These are phyloP conservation scores for Masnerella sp. DNA, from an alignment of 2,888 invertebrate genomes.

Conservation along the genomic window DNA sequence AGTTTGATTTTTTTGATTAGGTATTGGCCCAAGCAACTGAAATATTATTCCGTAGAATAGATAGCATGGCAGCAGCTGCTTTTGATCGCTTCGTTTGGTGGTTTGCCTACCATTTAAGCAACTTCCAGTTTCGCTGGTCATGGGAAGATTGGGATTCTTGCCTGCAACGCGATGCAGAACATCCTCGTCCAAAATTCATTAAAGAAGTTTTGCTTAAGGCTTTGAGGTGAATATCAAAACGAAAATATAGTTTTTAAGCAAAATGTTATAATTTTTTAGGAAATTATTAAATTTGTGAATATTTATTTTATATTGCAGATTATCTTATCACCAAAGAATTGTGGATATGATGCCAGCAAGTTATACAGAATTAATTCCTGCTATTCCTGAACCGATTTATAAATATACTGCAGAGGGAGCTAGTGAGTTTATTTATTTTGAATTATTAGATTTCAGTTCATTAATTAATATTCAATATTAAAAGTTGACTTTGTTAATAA, in stretches of 20 bases:
- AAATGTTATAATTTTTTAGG: no score
- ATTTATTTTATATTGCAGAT: conserved; percentile 78
- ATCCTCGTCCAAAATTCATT: conserved; percentile 96
- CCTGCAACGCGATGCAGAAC: conserved; percentile 89
- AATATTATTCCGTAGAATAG: conserved; percentile 96
- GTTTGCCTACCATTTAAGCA: conserved; percentile 99
- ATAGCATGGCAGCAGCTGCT: conserved; percentile 97
- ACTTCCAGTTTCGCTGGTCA: conserved; percentile 99
- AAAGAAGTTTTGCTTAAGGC: conserved; percentile 94
- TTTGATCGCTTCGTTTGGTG: conserved; percentile 98
- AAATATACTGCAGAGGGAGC: conserved; percentile 95
- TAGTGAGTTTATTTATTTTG: conserved; percentile 80
- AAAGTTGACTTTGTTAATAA: no score
- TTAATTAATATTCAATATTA: conserved; percentile 5
- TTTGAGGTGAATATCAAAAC: conserved; percentile 83
- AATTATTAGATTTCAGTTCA: neutral
- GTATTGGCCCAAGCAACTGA: conserved; percentile 98
- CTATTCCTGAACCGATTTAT: conserved; percentile 90
- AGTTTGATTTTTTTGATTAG: conserved; percentile 68
- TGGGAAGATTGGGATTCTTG: conserved; percentile 98
- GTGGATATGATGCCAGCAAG: conserved; percentile 94
- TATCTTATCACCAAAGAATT: conserved; percentile 96
- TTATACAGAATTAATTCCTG: conserved; percentile 90
- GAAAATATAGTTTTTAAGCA: neutral
- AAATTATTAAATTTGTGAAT: no score